Base-by-base conservation (phyloP, 2,888 invertebrate genomes). In the Agrilus biguttatus region DNA sequence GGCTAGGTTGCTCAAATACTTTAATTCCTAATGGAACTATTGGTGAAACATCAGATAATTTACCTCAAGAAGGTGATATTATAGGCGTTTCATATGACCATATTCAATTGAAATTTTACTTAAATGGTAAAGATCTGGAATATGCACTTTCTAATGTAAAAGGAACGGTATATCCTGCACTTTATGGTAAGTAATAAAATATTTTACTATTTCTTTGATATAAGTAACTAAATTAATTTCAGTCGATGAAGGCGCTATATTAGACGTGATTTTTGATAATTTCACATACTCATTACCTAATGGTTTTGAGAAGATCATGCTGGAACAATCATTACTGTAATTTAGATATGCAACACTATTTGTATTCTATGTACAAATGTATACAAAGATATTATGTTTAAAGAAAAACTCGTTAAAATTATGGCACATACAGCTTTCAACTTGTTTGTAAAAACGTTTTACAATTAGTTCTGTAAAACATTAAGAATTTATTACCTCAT, bases 191-290 rank as follows among this genome's bases (percentile, higher is more conserved):
- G 73, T 60, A 39, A 44, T 38, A 8, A 47, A 14, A 37, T 32
- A 42, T 17, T 40, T 32, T 8, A 28, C 39, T n/a, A 38, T 46
- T 39, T 40, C 44, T 41, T 19, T 33, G 40, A 37, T 37, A 40
- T 37, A 23, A 13, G 33, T 10, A 12, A 36, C 17, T 8, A 17
- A 33, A 23, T 42, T 36, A 36, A 55, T 78, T 78, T 45, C 71
- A 91, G 96, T 97, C 58, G 96, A 96, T 59, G 93, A 96, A 63
- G 96, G 96, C 51, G 96, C 97, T 23, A 95, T 97, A 54, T 65
- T 98, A 68, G 98, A 98, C 67, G 82, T 95, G 50, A 83, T 91
- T 57, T 78, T 97, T 63, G 88, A 89, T 54, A 85, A 85, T 61
- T 95, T 96, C 64, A 76, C 79, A 51, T 82, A 86, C 61, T 75